Conservation (phyloP, 1,140 invertebrate species). For the Platorchestia sp. region DNA sequence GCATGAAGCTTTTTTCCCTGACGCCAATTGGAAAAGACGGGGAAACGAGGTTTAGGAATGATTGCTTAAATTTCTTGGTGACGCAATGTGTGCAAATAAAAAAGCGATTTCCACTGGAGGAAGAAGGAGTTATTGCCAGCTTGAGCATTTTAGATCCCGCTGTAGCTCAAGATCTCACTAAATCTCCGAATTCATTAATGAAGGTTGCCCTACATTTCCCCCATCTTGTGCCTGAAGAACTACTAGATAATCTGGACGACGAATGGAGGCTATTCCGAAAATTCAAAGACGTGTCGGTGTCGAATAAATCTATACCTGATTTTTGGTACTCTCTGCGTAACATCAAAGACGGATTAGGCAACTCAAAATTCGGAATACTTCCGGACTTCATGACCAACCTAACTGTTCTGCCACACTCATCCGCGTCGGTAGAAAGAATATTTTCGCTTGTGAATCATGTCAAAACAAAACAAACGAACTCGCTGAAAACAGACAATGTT, state of each 20-base stretch:
- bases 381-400: neutral
- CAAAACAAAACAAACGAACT: no score
- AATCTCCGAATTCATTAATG: neutral
- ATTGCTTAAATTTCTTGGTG: neutral
- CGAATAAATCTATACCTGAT: neutral
- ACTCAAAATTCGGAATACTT: neutral
- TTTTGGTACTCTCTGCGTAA: neutral
- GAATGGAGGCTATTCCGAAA: neutral
- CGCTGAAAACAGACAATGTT: no score
- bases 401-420: neutral
- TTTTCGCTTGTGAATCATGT: no score
- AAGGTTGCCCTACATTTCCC: neutral
- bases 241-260: neutral
- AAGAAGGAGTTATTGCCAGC: neutral
- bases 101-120: neutral
- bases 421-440: no score
- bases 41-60: neutral
- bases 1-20: neutral
- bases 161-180: neutral
- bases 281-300: neutral
- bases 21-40: neutral
- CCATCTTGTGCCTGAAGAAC: neutral
- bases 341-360: neutral
- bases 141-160: neutral
- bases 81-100: neutral